phyloP scores from a whole-genome alignment of 2,797 vertebrate species.

The Pseudochirops corinnae region DNA sequence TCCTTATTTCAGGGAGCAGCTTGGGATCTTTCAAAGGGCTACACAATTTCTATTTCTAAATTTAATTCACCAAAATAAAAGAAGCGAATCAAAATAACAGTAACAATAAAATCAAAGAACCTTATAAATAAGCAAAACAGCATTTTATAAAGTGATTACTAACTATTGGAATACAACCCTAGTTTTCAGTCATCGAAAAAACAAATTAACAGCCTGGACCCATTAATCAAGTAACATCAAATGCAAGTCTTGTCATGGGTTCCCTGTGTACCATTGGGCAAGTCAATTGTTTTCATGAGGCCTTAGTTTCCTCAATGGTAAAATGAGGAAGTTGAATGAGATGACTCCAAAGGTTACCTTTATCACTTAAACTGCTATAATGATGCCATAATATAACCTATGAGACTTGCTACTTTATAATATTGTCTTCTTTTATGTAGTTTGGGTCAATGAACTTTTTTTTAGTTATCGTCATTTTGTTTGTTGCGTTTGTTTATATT shows the following conservation, averaged over 20 bases:
- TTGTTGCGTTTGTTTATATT: background rate
- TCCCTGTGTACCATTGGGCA: background rate
- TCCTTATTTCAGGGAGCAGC: background rate
- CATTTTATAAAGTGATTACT: background rate
- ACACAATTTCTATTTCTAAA: background rate
- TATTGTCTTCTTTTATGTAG: background rate
- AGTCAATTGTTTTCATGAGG: background rate
- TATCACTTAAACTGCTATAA: background rate
- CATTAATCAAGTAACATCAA: background rate
- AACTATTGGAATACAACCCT: background rate
- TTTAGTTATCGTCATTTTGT: background rate
- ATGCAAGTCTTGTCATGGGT: background rate
- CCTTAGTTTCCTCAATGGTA: background rate
- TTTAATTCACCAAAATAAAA: background rate
- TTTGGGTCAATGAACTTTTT: background rate
- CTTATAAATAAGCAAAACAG: background rate
- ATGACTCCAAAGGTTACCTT: background rate
- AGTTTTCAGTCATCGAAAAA: background rate
- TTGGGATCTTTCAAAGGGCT: background rate
- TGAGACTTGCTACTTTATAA: background rate
- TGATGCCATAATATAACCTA: background rate
- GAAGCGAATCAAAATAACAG: background rate
- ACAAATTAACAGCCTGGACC: background rate
- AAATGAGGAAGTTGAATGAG: background rate
- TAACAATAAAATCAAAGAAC: background rate